These are phyloP conservation scores for Tetrax tetrax DNA, from an alignment of 2,113 vertebrate genomes.

Conservation along the genomic window DNA sequence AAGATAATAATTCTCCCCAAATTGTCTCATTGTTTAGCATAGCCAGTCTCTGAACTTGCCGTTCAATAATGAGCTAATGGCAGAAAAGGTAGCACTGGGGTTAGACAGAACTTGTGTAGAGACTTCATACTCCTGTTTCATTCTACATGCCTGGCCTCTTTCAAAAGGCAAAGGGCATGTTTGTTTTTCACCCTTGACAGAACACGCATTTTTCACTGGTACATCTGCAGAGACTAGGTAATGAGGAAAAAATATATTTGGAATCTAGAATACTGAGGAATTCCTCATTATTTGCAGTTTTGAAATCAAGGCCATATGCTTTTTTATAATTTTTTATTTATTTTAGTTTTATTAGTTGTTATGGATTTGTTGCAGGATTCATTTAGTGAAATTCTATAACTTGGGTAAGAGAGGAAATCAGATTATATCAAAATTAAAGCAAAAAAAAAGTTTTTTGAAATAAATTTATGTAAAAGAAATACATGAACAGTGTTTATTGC, in stretches of 20 bases:
- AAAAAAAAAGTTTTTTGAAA: background rate
- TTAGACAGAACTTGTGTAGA: background rate
- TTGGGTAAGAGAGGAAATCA: background rate
- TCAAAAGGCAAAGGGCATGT: background rate
- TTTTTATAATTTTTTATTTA: background rate
- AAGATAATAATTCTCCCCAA: background rate
- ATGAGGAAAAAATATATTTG: background rate
- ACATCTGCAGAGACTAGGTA: background rate
- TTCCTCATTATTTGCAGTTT: background rate
- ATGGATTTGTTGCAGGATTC: background rate
- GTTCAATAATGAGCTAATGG: background rate
- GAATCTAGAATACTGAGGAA: background rate
- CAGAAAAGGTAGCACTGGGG: background rate
- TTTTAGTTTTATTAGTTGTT: background rate
- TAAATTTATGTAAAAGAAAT: background rate
- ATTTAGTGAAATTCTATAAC: background rate
- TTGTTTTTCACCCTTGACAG: background rate
- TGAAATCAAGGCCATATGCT: background rate
- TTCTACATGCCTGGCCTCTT: background rate
- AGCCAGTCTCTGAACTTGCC: background rate
- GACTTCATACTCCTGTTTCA: background rate
- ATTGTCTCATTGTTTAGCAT: background rate
- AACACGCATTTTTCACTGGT: background rate
- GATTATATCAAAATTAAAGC: background rate
- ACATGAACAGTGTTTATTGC: background rate